A percentile compares a stretch with the other conserved stretches of the same genome.
Evolutionary conservation across 2,113 vertebrate genomes (phyloP).

Genomic region (Conger conger): DNA sequence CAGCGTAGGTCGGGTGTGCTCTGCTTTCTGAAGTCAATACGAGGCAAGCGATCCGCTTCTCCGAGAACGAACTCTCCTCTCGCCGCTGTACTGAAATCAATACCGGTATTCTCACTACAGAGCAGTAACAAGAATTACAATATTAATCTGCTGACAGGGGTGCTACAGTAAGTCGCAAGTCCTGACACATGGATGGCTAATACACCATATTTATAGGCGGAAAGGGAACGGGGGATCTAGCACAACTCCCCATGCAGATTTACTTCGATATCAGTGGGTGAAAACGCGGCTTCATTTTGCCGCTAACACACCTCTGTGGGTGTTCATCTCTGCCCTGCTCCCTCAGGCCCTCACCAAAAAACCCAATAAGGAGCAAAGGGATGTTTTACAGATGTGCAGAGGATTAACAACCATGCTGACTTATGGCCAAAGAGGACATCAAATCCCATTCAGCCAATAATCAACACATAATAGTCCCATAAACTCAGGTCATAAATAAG

Average conservation of each 20-base stretch:
- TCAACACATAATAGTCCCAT: not conserved
- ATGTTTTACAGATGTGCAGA: not conserved
- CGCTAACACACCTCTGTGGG: not conserved
- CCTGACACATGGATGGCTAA: constrained; percentile 42
- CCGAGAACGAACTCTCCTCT: not conserved
- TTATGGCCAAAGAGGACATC: not conserved
- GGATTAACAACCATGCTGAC: not conserved
- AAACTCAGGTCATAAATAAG: constrained; percentile 9
- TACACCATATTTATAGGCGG: not conserved
- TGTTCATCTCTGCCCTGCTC: not conserved
- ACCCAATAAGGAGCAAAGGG: not conserved
- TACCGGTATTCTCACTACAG: not conserved
- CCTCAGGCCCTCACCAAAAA: not conserved
- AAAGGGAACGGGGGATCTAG: too few species aligned
- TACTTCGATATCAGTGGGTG: not conserved
- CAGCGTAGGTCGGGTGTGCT: not conserved
- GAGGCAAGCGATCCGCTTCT: constrained; percentile 5
- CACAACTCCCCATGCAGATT: not conserved
- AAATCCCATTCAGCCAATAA: constrained; percentile 7
- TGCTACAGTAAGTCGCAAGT: not conserved
- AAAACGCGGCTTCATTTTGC: not conserved
- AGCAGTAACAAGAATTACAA: not conserved
- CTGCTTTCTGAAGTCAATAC: constrained; percentile 10
- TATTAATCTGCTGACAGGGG: constrained; percentile 17
- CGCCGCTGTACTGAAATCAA: not conserved